Percentiles rank a stretch among this genome's conserved stretches.
Conservation (phyloP, 2,888 invertebrate species). For the Miltochrista miniata region DNA sequence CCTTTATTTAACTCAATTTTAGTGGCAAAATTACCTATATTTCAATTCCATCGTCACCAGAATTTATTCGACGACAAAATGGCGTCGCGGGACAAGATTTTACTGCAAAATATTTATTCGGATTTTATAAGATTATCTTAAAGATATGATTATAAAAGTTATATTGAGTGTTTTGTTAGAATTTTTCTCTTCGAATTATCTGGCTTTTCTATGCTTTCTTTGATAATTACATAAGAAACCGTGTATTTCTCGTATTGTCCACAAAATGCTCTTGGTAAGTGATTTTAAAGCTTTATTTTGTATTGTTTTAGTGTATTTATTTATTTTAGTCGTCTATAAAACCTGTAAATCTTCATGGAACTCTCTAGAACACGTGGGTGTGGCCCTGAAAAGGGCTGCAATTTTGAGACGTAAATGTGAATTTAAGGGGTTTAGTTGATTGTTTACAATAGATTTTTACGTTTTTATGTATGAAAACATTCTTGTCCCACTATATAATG, state of each 20-base stretch:
- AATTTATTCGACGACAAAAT: constrained; percentile 83
- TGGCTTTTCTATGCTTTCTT: constrained; percentile 50
- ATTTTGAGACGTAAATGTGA: constrained; percentile 78
- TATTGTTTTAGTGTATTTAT: constrained; percentile 63
- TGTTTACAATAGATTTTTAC: constrained; percentile 77
- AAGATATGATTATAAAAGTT: constrained; percentile 57
- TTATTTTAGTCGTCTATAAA: constrained; percentile 44
- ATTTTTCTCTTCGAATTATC: constrained; percentile 61
- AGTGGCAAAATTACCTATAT: constrained; percentile 66
- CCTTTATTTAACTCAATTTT: constrained; percentile 62
- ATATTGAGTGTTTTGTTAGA: constrained; percentile 55
- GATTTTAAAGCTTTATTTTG: constrained; percentile 59
- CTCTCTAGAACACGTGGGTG: constrained; percentile 74
- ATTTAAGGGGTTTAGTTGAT: constrained; percentile 74
- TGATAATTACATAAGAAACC: constrained; percentile 62
- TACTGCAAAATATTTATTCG: constrained; percentile 76
- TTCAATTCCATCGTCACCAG: constrained; percentile 81
- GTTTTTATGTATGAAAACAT: constrained; percentile 81
- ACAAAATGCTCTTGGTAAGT: constrained; percentile 82
- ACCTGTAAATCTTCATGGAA: constrained; percentile 49
- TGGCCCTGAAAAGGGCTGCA: constrained; percentile 67
- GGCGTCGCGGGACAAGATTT: constrained; percentile 83
- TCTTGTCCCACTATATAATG: constrained; percentile 59
- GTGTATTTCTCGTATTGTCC: constrained; percentile 68
- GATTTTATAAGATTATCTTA: constrained; percentile 60